Base-by-base conservation (phyloP, 2,797 vertebrate genomes). In the Agapornis canus region DNA sequence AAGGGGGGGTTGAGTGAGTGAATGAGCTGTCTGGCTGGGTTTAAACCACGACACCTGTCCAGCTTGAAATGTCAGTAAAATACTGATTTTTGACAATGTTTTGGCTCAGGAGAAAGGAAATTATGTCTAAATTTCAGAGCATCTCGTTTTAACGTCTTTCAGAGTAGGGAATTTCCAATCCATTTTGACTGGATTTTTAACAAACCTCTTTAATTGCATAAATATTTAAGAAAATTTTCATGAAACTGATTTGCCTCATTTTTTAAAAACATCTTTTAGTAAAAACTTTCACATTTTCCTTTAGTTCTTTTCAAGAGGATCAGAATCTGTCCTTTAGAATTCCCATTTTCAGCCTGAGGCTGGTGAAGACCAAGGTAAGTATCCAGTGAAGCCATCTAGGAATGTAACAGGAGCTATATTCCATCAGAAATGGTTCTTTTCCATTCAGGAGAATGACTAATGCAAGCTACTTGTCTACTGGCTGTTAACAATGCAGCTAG, bases 351-450 rank as follows among this genome's bases (percentile, higher is more conserved):
- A 87, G 78, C 77, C 60, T 20, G 42, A 87, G 94, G 81, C 90
- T 82, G 60, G 39, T 70, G 68, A 76, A 82, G 64, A 63, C 35
- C 71, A 57, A 81, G 75, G 75, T 86, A 91, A 35, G 78, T 64
- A 42, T 85, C 68, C 73, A 80, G 70, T 43, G 60, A 90, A 92
- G 81, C 86, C 82, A 26, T 84, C 83, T 84, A 84, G 90, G 86
- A 93, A 85, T 85, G 45, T 68, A 90, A 80, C 83, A 72, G 90
- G 89, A 87, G 71, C 51, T 37, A 13, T 94, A 93, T 95, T 94
- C 95, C 75, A 60, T 85, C 77, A 73, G 89, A 93, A 80, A 84
- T 94, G 71, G 88, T 96, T 86, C 75, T 48, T 86, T 97, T 52
- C 83, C 86, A 85, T 92, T 94, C 90, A 79, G 81, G 87, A 80